phyloP scores from a whole-genome alignment of 1,140 invertebrate species.

The Periplaneta americana region DNA sequence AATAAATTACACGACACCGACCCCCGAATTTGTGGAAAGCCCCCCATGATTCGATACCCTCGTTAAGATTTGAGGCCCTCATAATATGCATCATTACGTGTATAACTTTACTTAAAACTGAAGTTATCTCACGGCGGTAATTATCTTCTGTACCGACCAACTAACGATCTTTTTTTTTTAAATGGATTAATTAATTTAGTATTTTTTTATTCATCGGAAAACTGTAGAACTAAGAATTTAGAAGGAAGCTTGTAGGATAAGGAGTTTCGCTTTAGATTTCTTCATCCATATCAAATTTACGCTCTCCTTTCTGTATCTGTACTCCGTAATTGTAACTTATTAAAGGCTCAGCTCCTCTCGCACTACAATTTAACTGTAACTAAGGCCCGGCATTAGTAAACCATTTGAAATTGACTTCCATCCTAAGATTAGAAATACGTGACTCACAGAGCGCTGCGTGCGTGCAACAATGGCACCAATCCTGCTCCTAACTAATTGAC shows the following conservation, averaged over 20 bases:
- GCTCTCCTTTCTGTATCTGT: neutral
- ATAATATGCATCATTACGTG: neutral
- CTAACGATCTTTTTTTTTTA: neutral
- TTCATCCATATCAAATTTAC: neutral
- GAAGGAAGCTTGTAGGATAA: neutral
- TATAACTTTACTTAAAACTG: neutral
- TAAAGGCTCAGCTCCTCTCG: neutral
- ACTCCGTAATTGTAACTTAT: neutral
- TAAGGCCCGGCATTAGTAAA: neutral
- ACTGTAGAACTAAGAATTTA: neutral
- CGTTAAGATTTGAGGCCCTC: neutral
- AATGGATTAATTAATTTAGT: neutral
- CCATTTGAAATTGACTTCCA: neutral
- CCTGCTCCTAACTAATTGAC: too few relatives aligned
- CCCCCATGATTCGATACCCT: neutral
- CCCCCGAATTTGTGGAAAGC: neutral
- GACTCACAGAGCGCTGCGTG: too few relatives aligned
- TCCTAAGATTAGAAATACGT: too few relatives aligned
- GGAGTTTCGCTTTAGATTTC: neutral
- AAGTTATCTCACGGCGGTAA: neutral
- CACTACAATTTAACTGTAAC: neutral
- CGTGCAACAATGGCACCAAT: too few relatives aligned
- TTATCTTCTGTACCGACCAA: neutral
- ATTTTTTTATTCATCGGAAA: neutral
- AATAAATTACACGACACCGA: neutral